These are phyloP conservation scores for Cariama cristata DNA, from an alignment of 2,113 vertebrate species.

Conservation along the genomic window DNA sequence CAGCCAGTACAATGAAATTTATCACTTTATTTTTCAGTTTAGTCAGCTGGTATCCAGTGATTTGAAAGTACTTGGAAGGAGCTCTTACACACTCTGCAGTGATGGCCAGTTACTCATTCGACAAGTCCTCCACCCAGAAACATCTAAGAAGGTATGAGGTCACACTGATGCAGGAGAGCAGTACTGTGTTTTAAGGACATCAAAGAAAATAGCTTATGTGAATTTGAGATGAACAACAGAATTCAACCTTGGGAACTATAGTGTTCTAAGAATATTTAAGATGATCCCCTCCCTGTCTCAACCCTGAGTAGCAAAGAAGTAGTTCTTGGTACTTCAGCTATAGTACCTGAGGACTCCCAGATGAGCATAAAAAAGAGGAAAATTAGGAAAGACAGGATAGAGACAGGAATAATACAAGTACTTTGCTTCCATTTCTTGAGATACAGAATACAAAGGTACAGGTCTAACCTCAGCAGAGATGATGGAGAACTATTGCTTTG, in stretches of 20 bases:
- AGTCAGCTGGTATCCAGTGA: slow-evolving; percentile 90
- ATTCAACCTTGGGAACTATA: neutral
- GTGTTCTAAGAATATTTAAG: neutral
- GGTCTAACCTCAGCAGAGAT: neutral
- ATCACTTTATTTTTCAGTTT: slow-evolving; percentile 76
- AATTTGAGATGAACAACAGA: neutral
- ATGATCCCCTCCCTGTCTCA: neutral
- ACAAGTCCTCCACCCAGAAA: slow-evolving; percentile 93
- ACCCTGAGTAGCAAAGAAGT: neutral
- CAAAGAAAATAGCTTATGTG: neutral
- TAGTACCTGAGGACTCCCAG: neutral
- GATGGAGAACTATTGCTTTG: neutral
- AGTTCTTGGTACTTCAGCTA: neutral
- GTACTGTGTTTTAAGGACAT: neutral
- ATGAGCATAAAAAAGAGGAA: neutral
- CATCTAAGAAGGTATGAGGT: slow-evolving; percentile 90
- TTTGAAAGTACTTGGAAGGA: slow-evolving; percentile 87
- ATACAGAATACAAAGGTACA: neutral
- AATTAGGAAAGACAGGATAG: neutral
- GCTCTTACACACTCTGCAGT: slow-evolving; percentile 88
- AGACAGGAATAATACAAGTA: neutral
- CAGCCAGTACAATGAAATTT: neutral
- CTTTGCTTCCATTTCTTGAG: neutral
- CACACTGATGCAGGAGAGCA: neutral
- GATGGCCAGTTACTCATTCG: slow-evolving; percentile 89